phyloP scores from a whole-genome alignment of 2,797 vertebrate species.

The Uromys caudimaculatus region DNA sequence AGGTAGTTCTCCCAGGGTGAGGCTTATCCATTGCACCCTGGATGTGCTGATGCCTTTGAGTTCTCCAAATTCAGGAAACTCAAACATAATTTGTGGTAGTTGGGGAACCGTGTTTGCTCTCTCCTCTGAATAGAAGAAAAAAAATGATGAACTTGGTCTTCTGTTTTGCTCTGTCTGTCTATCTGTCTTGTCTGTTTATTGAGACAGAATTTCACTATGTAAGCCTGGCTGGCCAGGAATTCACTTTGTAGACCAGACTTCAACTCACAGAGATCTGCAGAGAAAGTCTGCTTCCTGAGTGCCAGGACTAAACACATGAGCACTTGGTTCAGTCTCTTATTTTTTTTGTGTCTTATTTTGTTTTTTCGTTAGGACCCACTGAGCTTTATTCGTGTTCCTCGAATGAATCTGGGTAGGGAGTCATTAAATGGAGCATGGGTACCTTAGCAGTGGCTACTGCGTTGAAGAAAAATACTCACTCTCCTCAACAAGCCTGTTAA shows the following conservation, averaged over 20 bases:
- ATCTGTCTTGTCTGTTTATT: not conserved
- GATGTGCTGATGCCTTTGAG: not conserved
- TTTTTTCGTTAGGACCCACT: not conserved
- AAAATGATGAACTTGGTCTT: not conserved
- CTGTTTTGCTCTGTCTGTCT: not conserved
- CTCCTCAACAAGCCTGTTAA: not conserved
- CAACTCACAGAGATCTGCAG: not conserved
- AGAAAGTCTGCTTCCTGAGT: not conserved
- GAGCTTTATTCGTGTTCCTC: not conserved
- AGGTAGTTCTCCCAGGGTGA: not conserved
- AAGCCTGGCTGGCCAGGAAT: not conserved
- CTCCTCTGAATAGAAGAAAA: not conserved
- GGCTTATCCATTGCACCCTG: not conserved
- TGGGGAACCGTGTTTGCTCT: not conserved
- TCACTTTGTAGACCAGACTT: too few species aligned
- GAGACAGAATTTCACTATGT: not conserved
- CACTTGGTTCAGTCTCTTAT: not conserved
- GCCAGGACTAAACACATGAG: not conserved
- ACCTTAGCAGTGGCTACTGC: not conserved
- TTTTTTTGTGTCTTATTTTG: not conserved
- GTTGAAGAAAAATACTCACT: not conserved
- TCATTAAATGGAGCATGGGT: too few species aligned
- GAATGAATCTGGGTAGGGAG: not conserved
- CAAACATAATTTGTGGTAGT: not conserved
- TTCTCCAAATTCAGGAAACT: not conserved